phyloP scores from a whole-genome alignment of 2,888 invertebrate genomes.

The Antheraea yamamai region DNA sequence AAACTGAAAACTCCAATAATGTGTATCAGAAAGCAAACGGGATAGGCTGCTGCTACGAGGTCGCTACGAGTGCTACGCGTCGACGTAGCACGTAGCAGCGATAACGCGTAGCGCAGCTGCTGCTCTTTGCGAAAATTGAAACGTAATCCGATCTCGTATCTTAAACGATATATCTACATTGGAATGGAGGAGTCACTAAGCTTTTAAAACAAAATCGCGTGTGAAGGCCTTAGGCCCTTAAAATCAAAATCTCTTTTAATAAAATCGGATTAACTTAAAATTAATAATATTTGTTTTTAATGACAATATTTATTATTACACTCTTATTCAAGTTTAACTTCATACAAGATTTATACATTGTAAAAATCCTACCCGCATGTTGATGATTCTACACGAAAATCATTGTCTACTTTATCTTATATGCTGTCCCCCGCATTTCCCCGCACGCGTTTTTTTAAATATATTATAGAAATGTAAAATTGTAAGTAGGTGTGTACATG shows the following conservation, averaged over 20 bases:
- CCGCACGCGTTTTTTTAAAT: too few species aligned
- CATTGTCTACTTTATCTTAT: not conserved
- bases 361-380: too few species aligned
- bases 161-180: constrained; percentile 1
- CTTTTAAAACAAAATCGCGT: not conserved
- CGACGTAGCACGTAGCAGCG: not conserved
- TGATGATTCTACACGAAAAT: too few species aligned
- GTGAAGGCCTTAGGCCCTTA: not conserved
- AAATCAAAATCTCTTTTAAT: not conserved
- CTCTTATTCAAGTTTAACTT: not conserved
- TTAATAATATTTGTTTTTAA: not conserved
- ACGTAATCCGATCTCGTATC: constrained; percentile 8
- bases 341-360: too few species aligned
- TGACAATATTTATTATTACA: not conserved
- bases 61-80: not conserved
- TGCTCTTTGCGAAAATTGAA: constrained; percentile 9
- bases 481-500: too few species aligned
- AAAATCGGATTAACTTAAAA: not conserved
- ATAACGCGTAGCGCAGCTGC: constrained; percentile 2
- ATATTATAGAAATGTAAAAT: too few species aligned
- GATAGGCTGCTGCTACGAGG: not conserved
- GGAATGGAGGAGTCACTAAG: not conserved
- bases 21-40: not conserved
- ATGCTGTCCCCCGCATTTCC: too few species aligned
- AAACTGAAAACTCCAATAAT: not conserved